A percentile compares a stretch with the other conserved stretches of the same genome.
Conservation (phyloP, 2,797 vertebrate species). For the Pygocentrus nattereri region DNA sequence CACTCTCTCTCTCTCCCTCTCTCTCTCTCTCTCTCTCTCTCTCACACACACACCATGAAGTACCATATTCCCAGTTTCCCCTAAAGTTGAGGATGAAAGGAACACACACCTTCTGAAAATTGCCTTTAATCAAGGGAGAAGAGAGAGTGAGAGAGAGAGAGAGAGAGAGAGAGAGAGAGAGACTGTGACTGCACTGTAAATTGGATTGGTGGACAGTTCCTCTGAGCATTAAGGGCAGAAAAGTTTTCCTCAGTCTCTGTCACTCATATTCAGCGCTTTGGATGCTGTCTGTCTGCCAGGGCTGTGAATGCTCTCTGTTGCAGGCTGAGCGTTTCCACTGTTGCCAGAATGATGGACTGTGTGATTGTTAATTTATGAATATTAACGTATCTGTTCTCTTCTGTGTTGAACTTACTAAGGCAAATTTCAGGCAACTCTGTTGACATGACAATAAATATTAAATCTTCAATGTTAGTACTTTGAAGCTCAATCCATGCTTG, state of each 20-base stretch:
- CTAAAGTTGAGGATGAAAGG: constrained; percentile 25
- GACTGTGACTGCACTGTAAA: not conserved
- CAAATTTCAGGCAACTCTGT: no score
- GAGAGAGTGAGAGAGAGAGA: not conserved
- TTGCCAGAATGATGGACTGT: not conserved
- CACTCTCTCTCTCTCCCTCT: not conserved
- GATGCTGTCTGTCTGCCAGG: not conserved
- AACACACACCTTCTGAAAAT: constrained; percentile 30
- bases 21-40: not conserved
- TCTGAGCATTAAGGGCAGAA: not conserved
- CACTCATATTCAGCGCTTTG: not conserved
- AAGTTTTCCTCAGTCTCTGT: not conserved
- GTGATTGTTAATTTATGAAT: no score
- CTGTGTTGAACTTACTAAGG: no score
- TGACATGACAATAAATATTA: no score
- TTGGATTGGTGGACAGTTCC: constrained; percentile 4
- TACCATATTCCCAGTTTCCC: constrained; percentile 23
- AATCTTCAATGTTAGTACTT: no score
- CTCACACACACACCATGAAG: not conserved
- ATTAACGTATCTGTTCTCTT: no score
- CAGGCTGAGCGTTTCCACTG: not conserved
- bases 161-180: constrained; percentile 36
- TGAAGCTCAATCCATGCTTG: no score
- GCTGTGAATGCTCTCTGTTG: not conserved
- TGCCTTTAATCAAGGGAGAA: constrained; percentile 23